Percentiles rank a stretch among this genome's conserved stretches.
These are phyloP conservation scores for Luehdorfia chinensis DNA, from an alignment of 1,140 invertebrate genomes.

Conservation along the genomic window DNA sequence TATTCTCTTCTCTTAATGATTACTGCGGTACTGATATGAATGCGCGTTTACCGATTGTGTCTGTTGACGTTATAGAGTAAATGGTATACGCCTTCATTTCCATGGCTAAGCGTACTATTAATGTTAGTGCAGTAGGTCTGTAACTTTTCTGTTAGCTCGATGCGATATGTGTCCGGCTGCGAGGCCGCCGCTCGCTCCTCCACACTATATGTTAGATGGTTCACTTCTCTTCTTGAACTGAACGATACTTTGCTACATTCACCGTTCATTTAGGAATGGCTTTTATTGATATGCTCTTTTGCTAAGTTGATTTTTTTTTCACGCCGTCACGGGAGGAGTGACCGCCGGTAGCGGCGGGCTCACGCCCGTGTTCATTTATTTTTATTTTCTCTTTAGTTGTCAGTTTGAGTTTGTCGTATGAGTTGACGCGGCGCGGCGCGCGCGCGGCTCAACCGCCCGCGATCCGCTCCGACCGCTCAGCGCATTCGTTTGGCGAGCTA, in stretches of 20 bases:
- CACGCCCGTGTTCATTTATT: slow-evolving; percentile 49
- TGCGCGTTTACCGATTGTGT: slow-evolving; percentile 69
- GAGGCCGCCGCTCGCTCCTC: slow-evolving; percentile 56
- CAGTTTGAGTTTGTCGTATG: slow-evolving; percentile 65
- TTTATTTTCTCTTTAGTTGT: slow-evolving; percentile 67
- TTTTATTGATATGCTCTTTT: slow-evolving; percentile 62
- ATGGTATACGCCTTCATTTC: slow-evolving; percentile 71
- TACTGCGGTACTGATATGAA: slow-evolving; percentile 69
- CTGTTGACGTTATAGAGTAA: slow-evolving; percentile 69
- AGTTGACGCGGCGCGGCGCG: slow-evolving; percentile 49
- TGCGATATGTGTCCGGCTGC: slow-evolving; percentile 61
- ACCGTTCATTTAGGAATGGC: slow-evolving; percentile 70
- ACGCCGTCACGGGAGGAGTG: slow-evolving; percentile 37
- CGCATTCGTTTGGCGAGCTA: slow-evolving; percentile 70
- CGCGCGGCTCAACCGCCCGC: slow-evolving; percentile 32
- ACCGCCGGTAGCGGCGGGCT: no score
- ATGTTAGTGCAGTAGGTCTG: slow-evolving; percentile 69
- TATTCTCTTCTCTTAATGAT: slow-evolving; percentile 67
- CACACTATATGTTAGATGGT: slow-evolving; percentile 58
- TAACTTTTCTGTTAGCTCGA: slow-evolving; percentile 64
- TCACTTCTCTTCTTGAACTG: slow-evolving; percentile 54
- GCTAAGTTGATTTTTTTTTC: slow-evolving; percentile 54
- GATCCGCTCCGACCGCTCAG: slow-evolving; percentile 45
- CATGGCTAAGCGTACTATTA: slow-evolving; percentile 72
- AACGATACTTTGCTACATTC: slow-evolving; percentile 62